Evolutionary conservation across 1,140 invertebrate genomes (phyloP), one percentile per base, ranked within the genome.

Genomic region (Reticulitermes speratus): DNA sequence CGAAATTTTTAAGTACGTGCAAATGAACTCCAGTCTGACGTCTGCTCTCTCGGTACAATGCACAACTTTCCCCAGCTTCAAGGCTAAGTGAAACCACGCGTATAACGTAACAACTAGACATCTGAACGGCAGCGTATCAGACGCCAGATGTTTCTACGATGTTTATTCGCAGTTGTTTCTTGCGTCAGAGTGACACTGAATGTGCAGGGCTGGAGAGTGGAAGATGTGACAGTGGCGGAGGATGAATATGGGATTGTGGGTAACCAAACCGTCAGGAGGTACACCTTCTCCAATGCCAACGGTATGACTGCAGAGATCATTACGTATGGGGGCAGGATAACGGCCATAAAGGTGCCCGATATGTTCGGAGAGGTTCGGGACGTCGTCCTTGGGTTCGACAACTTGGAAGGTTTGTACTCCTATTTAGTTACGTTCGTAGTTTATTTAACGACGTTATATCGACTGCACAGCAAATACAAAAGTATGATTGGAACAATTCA

Each of bases 311-410:
- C 95, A 0, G 93, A 94, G 87, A 92, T 96, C 0, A 95, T 97
- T 75, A 95, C 93, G 48, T 95, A 95, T 88, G 97, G 97, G 82
- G 96, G 96, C 8, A 95, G 94, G 3, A 94, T 97, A 48, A 95
- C 94, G 30, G 93, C 94, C 82, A 93, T 98, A 48, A 91, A 93
- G 90, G 92, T 96, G 1, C 95, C 96, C 0, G 95, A 97, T 90
- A 94, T 93, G 87, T 89, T 93, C 88, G 96, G 96, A 3, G 90
- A 92, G 32, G 44, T 93, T 9, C 93, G 91, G 21, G 96, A 97
- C 89, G 92, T 98, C 23, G 94, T 94, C 0, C 92, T 97, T 21
- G 97, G 97, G 59, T 97, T 95, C 90, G 95, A 97, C 90, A 92
- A 94, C 89, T 91, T 97, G 65, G 90, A 94, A 88, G 94, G 95